Evolutionary conservation across 2,797 vertebrate species (phyloP).

Genomic region (Tarsius wallacei): DNA sequence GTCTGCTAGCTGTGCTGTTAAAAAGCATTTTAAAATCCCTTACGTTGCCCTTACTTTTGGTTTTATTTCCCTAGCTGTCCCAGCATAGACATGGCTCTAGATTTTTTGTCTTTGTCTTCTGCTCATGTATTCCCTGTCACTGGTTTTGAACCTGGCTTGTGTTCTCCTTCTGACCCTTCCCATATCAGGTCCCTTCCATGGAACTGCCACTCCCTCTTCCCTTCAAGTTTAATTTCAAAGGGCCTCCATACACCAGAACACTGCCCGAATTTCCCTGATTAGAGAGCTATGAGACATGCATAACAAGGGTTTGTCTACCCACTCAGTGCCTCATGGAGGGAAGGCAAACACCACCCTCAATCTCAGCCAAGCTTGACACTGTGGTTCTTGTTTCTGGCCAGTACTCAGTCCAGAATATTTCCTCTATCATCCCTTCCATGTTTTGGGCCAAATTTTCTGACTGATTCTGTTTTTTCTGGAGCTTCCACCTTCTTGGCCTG

Average conservation of each 20-base stretch:
- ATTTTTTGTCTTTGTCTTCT: not conserved
- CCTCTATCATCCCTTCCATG: not conserved
- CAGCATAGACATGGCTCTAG: not conserved
- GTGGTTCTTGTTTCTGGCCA: not conserved
- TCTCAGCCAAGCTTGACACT: not conserved
- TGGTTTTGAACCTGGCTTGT: not conserved
- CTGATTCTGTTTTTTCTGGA: not conserved
- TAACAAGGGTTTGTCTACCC: not conserved
- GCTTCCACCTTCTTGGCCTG: not conserved
- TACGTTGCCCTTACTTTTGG: not conserved
- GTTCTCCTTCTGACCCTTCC: not conserved
- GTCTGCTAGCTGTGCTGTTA: not conserved
- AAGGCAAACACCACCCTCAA: not conserved
- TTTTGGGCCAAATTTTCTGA: not conserved
- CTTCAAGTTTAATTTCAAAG: not conserved
- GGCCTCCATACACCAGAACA: not conserved
- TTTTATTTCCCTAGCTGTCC: not conserved
- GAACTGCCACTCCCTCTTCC: not conserved
- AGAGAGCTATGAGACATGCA: not conserved
- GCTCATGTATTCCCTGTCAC: not conserved
- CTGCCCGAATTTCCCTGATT: not conserved
- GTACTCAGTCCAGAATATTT: not conserved
- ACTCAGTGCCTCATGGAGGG: not conserved
- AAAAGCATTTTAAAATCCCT: not conserved
- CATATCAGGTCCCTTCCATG: not conserved